Percentiles rank a stretch among this genome's conserved stretches.
Evolutionary conservation across 2,888 invertebrate species (phyloP).

Genomic region (Cotesia congregata): DNA sequence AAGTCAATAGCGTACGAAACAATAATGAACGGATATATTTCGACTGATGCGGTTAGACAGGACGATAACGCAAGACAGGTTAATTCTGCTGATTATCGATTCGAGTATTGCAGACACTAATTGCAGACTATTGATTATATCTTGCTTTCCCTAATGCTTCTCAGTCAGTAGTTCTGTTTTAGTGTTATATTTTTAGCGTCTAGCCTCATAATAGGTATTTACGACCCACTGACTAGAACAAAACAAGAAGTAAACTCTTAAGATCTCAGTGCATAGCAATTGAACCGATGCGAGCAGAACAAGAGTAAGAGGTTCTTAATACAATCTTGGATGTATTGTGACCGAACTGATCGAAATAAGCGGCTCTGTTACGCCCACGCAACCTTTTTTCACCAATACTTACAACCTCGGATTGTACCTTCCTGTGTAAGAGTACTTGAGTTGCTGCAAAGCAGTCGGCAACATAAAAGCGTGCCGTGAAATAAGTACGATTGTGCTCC

Average conservation of each 20-base stretch:
- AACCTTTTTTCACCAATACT: constrained; percentile 31
- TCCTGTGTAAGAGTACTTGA: background rate
- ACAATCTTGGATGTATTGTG: constrained; percentile 52
- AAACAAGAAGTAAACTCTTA: too few species aligned
- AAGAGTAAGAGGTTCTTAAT: background rate
- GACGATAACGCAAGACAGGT: constrained; percentile 54
- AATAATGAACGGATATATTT: constrained; percentile 9
- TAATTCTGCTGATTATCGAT: constrained; percentile 59
- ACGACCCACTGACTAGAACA: too few species aligned
- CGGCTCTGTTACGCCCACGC: constrained; percentile 48
- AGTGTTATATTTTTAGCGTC: background rate
- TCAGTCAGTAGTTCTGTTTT: background rate
- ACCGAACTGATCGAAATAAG: constrained; percentile 50
- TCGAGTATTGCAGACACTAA: constrained; percentile 54
- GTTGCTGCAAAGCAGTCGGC: constrained; percentile 50
- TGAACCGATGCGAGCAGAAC: too few species aligned
- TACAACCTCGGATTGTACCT: constrained; percentile 42
- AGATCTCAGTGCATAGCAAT: too few species aligned
- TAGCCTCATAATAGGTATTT: background rate
- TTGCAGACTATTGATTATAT: constrained; percentile 39
- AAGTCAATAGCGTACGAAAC: constrained; percentile 1
- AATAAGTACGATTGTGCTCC: constrained; percentile 60
- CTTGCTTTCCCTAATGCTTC: background rate
- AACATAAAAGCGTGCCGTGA: constrained; percentile 61
- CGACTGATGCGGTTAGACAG: constrained; percentile 48